Conservation (phyloP, 2,113 vertebrate species). For the Micromys minutus region DNA sequence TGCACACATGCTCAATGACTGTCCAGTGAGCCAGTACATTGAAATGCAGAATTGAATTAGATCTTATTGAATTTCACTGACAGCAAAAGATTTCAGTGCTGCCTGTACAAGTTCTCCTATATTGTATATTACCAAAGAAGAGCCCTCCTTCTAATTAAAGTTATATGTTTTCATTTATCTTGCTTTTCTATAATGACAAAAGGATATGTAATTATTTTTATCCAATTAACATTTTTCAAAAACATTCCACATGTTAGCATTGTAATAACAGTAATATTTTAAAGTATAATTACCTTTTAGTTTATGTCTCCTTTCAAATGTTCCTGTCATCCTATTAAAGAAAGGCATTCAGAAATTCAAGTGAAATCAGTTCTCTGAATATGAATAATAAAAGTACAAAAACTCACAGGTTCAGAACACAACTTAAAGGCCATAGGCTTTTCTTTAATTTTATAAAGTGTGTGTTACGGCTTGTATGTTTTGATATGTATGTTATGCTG, state of each 20-base stretch:
- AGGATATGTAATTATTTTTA: neutral
- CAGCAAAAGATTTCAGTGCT: neutral
- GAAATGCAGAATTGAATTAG: neutral
- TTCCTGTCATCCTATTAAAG: neutral
- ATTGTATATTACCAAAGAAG: neutral
- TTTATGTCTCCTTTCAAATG: neutral
- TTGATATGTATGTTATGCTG: neutral
- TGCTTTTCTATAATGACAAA: neutral
- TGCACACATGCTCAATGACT: too few relatives aligned
- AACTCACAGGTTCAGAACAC: neutral
- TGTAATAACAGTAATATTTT: neutral
- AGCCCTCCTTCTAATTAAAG: neutral
- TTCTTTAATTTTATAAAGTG: neutral
- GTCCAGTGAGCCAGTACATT: neutral
- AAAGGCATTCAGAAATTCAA: neutral
- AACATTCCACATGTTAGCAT: neutral
- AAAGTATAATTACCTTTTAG: neutral
- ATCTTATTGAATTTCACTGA: neutral
- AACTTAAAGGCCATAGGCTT: neutral
- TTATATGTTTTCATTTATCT: neutral
- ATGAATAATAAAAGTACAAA: neutral
- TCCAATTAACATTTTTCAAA: slow-evolving; percentile 2
- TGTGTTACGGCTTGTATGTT: neutral
- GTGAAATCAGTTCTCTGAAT: neutral
- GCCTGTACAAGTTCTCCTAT: neutral